These are phyloP conservation scores for Gymnorhina tibicen DNA, from an alignment of 2,113 vertebrate genomes.

Conservation along the genomic window DNA sequence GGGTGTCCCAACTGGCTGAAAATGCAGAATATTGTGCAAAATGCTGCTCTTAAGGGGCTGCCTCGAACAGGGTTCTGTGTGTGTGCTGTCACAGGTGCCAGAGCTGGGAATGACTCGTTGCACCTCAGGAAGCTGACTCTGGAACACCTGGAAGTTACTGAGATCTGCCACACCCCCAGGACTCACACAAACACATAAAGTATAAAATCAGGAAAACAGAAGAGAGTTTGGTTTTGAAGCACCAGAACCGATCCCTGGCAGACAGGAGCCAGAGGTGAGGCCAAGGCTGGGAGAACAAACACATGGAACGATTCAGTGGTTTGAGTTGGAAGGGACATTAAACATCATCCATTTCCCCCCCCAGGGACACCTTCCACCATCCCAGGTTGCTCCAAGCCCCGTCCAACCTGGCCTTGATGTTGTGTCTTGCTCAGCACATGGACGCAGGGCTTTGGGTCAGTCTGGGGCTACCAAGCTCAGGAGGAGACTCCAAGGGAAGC, in stretches of 20 bases:
- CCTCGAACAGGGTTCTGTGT: background rate
- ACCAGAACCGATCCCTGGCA: background rate
- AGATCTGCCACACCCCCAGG: background rate
- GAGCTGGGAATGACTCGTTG: background rate
- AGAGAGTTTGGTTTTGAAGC: background rate
- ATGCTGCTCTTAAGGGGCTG: background rate
- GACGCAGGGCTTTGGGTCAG: background rate
- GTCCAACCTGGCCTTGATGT: accelerated
- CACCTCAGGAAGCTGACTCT: background rate
- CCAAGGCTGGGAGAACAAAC: background rate
- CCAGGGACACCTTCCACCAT: background rate
- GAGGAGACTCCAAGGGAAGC: background rate
- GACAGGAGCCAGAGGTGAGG: background rate
- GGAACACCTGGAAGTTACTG: accelerated
- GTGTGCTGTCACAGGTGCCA: background rate
- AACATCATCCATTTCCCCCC: background rate
- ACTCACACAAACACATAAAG: accelerated
- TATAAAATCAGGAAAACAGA: background rate
- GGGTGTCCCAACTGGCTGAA: background rate
- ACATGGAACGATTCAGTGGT: accelerated
- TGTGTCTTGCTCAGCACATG: accelerated
- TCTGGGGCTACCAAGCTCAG: background rate
- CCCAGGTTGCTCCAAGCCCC: background rate
- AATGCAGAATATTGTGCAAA: background rate
- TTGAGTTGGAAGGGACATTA: background rate